Base-by-base conservation (phyloP, 2,113 vertebrate species). In the Heterotis niloticus region DNA sequence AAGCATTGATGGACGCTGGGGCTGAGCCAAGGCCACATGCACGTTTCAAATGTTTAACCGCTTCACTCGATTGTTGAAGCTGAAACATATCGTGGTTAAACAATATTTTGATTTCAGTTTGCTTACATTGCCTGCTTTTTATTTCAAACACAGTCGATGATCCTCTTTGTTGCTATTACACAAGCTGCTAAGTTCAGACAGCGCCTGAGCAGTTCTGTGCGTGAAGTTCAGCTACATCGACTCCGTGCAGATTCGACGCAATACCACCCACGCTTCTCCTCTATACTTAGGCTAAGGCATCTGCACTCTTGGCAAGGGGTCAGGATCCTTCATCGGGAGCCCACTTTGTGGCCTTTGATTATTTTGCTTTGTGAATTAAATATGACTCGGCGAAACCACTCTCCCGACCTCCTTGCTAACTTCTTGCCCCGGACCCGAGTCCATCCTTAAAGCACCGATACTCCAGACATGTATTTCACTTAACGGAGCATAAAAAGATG, bases 291-390 rank as follows among this genome's bases (percentile, higher is more conserved):
- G 12, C 23, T 24, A 5, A 20, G 23, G n/a, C 64, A 51, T 56
- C 52, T 26, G 71, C n/a, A 26, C 59, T 62, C 20, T 20, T 62
- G 34, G 34, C 20, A 14, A 26, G 52, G 26, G 10, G 16, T 59
- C 71, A n/a, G 23, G 10, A 17, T 26, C 71, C 54, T 29, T 51
- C 16, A 14, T 26, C 4, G n/a, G 54, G 69, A 51, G 34, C 54
- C 34, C 69, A 51, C 69, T 72, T 72, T 52, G 24, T 51, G 51
- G 20, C n/a, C 56, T 59, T 28, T 74, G 71, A 26, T 74, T 74
- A 74, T 59, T 18, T 26, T 56, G 54, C 23, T 74, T 14, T 26
- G 71, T 74, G 57, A 74, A 74, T 74, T 57, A 74, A 74, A 74
- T 57, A 74, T 57, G 71, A 74, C 52, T 28, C 1, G 54, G 26